phyloP scores from a whole-genome alignment of 2,888 invertebrate species.

The Hermaeophaga mercurialis region DNA sequence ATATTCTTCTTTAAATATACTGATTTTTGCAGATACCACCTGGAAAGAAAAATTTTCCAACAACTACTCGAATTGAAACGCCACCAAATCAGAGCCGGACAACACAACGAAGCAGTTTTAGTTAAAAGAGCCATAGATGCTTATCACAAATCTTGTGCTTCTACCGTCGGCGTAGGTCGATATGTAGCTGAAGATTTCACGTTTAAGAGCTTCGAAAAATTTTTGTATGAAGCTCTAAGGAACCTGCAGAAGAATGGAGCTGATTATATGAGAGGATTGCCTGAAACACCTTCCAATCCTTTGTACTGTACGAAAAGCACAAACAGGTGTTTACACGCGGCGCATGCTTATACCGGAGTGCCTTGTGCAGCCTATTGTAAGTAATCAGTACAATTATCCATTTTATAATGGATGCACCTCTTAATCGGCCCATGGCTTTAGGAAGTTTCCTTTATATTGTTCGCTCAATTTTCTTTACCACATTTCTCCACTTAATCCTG shows the following conservation, averaged over 20 bases:
- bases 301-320: slow-evolving; percentile 85
- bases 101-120: slow-evolving; percentile 83
- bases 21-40: slow-evolving; percentile 71
- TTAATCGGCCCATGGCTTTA: no score
- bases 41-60: slow-evolving; percentile 91
- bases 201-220: slow-evolving; percentile 83
- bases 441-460: no score
- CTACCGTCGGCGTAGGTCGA: slow-evolving; percentile 67
- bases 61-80: slow-evolving; percentile 90
- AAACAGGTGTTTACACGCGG: slow-evolving; percentile 87
- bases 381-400: slow-evolving; percentile 54
- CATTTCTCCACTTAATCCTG: no score
- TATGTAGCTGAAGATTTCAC: slow-evolving; percentile 71
- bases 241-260: slow-evolving; percentile 75
- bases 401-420: no score
- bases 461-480: no score
- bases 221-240: slow-evolving; percentile 84
- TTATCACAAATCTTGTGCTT: slow-evolving; percentile 77
- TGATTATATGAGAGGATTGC: slow-evolving; percentile 62
- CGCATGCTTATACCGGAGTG: slow-evolving; percentile 88
- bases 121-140: slow-evolving; percentile 87
- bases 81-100: slow-evolving; percentile 87
- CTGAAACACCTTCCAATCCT: slow-evolving; percentile 63
- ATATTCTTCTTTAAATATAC: no score
- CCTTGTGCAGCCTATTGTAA: slow-evolving; percentile 88